phyloP scores from a whole-genome alignment of 1,140 invertebrate species.

The Planococcus citri region DNA sequence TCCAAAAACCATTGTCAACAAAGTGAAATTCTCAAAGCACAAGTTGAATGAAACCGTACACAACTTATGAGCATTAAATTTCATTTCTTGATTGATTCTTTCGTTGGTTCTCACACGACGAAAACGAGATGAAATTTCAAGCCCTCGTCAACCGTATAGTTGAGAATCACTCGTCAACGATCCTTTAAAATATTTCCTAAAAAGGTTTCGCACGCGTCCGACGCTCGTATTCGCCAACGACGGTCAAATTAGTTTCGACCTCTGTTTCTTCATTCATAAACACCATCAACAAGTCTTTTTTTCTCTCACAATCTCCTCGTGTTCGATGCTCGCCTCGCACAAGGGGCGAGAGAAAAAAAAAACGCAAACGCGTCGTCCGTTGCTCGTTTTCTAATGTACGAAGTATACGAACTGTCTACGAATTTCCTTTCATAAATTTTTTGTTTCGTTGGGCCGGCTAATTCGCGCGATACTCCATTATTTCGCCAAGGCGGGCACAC shows the following conservation, averaged over 20 bases:
- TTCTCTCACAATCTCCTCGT: not conserved
- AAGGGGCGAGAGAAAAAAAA: not conserved
- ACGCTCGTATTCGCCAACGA: not conserved
- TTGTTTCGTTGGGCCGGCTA: not conserved
- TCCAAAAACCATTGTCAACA: no score
- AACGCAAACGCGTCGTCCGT: no score
- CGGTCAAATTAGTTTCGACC: not conserved
- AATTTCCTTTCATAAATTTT: not conserved
- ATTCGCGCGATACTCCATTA: not conserved
- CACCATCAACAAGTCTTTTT: conserved; percentile 2
- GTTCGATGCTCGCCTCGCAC: no score
- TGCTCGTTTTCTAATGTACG: not conserved
- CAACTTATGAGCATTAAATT: no score
- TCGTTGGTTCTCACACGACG: no score
- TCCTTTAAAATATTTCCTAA: not conserved
- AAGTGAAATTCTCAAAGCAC: no score
- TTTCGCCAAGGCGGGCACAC: not conserved
- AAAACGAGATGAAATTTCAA: no score
- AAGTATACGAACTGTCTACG: not conserved
- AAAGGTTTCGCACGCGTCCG: not conserved
- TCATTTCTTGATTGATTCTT: no score
- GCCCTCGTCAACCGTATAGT: no score
- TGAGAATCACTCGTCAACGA: not conserved
- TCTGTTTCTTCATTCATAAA: conserved; percentile 1
- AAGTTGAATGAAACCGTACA: no score